Evolutionary conservation across 2,113 vertebrate species (phyloP).

Genomic region (Brienomyrus longianalis): DNA sequence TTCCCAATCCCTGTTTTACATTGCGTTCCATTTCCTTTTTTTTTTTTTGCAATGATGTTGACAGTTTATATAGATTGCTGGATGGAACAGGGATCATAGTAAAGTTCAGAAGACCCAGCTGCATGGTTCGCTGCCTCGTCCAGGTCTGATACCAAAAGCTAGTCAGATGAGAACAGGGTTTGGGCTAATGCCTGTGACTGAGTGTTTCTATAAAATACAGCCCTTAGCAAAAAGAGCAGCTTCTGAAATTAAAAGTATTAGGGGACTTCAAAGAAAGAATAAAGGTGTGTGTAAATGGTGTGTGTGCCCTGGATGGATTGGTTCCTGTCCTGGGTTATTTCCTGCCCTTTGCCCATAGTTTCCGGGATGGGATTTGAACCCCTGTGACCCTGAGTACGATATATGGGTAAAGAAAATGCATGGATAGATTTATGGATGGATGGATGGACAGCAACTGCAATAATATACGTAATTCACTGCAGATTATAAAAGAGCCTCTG

Average conservation of each 20-base stretch:
- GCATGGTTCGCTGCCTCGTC: background rate
- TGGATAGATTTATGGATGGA: background rate
- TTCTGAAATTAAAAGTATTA: background rate
- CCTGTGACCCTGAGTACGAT: background rate
- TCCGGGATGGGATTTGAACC: background rate
- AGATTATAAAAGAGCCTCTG: background rate
- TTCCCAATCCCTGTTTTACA: background rate
- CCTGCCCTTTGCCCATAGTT: background rate
- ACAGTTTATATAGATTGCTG: no score
- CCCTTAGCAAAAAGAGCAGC: background rate
- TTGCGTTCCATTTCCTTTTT: background rate
- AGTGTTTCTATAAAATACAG: background rate
- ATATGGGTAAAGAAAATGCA: background rate
- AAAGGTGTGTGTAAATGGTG: background rate
- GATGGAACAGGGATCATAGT: background rate
- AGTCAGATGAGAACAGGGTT: background rate
- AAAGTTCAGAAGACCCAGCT: background rate
- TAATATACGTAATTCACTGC: background rate
- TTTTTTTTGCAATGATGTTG: background rate
- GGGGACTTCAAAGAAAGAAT: background rate
- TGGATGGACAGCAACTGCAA: background rate
- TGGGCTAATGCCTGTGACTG: background rate
- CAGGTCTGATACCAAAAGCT: background rate
- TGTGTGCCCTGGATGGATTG: background rate
- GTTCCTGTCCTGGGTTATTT: background rate